phyloP scores from a whole-genome alignment of 92 coral and sea anemone species.

The Porites cylindrica region DNA sequence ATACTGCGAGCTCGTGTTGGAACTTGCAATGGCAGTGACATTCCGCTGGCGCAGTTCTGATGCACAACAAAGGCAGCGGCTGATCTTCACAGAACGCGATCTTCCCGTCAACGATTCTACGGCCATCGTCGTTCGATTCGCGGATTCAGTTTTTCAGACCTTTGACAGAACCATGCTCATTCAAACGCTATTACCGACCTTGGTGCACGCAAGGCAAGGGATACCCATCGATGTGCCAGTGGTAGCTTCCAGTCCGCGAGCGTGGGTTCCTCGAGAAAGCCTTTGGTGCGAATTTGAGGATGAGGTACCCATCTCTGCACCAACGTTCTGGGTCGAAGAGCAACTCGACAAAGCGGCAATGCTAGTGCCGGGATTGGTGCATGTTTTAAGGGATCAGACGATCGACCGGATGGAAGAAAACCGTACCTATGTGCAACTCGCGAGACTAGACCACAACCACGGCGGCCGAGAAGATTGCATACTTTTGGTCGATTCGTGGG shows the following conservation, averaged over 20 bases:
- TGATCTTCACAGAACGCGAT: neutral
- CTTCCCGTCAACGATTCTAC: neutral
- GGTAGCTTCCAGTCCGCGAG: neutral
- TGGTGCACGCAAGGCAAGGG: neutral
- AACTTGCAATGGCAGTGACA: neutral
- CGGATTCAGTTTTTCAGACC: neutral
- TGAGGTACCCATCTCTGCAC: neutral
- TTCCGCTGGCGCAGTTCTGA: constrained; percentile 1
- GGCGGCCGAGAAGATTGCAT: neutral
- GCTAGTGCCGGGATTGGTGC: constrained; percentile 8
- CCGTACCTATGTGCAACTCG: neutral
- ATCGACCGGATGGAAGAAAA: neutral
- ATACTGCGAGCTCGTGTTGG: neutral
- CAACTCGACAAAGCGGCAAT: neutral
- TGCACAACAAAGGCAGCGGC: neutral
- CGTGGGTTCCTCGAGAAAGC: neutral
- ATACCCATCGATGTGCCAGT: neutral
- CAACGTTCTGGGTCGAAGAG: neutral
- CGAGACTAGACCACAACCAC: neutral
- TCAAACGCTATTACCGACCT: neutral
- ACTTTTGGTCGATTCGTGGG: neutral
- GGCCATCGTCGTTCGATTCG: constrained; percentile 10
- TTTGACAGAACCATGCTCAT: neutral
- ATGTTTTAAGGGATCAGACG: neutral
- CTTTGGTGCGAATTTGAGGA: neutral